A percentile compares a stretch with the other conserved stretches of the same genome.
Evolutionary conservation across 2,888 invertebrate species (phyloP).

Genomic region (Drosophila putrida): DNA sequence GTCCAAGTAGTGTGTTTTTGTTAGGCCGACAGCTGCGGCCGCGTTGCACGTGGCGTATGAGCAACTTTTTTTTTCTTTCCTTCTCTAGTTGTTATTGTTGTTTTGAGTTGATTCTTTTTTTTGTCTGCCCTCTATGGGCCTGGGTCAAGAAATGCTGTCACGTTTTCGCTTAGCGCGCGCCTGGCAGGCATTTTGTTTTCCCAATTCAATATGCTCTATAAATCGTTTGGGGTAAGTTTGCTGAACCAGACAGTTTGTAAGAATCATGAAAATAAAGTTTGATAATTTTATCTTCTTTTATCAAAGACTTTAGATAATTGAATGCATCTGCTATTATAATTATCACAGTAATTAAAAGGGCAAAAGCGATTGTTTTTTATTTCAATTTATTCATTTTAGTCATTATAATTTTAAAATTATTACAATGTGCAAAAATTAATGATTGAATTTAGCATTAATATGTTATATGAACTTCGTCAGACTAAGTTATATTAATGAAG

Average conservation of each 20-base stretch:
- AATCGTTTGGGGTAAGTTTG: background rate
- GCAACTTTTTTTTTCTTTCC: conserved; percentile 50
- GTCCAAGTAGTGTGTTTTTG: conserved; percentile 46
- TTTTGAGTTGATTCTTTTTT: conserved; percentile 16
- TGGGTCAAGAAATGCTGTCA: conserved; percentile 74
- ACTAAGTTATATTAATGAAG: too few relatives aligned
- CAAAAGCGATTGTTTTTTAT: too few relatives aligned
- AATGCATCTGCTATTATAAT: too few relatives aligned
- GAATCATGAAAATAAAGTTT: background rate
- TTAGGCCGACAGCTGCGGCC: conserved; percentile 74
- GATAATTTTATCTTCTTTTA: background rate
- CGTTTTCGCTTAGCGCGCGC: conserved; percentile 69
- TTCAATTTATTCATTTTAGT: too few relatives aligned
- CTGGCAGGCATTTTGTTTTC: conserved; percentile 52
- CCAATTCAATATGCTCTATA: conserved; percentile 24
- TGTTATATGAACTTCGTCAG: too few relatives aligned
- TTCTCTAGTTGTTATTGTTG: conserved; percentile 14
- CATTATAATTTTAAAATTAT: too few relatives aligned
- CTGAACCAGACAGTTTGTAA: background rate
- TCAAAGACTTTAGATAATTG: too few relatives aligned
- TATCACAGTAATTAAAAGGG: too few relatives aligned
- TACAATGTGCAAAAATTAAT: too few relatives aligned
- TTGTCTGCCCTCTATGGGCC: conserved; percentile 33
- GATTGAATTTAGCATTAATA: too few relatives aligned
- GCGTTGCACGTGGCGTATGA: conserved; percentile 77